Conservation (phyloP, 2,113 vertebrate genomes). For the Orcinus orca region DNA sequence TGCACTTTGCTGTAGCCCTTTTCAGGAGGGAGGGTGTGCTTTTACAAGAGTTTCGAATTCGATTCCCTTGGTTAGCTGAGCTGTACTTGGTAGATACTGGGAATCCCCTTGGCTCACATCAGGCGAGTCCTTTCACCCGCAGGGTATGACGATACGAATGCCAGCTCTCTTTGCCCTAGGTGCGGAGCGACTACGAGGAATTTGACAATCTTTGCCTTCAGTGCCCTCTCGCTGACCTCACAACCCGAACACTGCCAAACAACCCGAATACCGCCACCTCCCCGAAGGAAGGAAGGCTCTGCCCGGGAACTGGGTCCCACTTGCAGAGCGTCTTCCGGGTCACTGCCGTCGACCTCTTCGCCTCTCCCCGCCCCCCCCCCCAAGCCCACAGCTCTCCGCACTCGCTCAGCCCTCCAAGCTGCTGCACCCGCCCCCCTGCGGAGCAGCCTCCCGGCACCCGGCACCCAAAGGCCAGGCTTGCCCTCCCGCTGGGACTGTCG, state of each 20-base stretch:
- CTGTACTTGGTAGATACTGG: not conserved
- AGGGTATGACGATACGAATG: not conserved
- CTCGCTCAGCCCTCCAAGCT: accelerated
- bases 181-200: not conserved
- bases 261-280: not conserved
- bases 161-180: not conserved
- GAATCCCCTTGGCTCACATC: not conserved
- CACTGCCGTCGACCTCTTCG: accelerated
- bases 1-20: not conserved
- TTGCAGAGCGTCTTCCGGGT: not conserved
- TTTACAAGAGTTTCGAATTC: not conserved
- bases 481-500: not conserved
- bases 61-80: not conserved
- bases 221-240: not conserved
- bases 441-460: accelerated
- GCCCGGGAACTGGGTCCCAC: not conserved
- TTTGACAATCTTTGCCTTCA: not conserved
- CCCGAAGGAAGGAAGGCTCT: not conserved
- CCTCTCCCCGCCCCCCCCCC: not conserved
- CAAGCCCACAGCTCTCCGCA: not conserved
- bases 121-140: not conserved
- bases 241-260: not conserved
- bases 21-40: not conserved
- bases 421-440: too few species aligned
- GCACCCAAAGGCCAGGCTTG: not conserved